Percentiles rank a stretch among this genome's conserved stretches.
These are phyloP conservation scores for Dimorphilus gyrociliatus DNA, from an alignment of 2,888 invertebrate species.

Conservation along the genomic window DNA sequence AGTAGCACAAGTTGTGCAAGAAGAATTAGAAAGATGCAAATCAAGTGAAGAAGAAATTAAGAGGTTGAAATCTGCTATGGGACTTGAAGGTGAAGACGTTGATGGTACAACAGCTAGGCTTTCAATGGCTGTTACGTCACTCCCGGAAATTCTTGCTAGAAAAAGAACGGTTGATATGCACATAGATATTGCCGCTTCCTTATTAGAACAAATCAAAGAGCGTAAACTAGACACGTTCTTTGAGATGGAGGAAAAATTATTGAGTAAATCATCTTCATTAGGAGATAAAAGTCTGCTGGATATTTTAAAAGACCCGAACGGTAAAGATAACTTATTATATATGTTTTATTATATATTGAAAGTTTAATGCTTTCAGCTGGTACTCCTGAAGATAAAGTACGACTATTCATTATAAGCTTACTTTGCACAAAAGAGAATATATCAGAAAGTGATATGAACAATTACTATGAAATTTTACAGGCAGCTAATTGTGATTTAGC, in stretches of 20 bases:
- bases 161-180: slow-evolving; percentile 96
- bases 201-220: slow-evolving; percentile 46
- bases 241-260: slow-evolving; percentile 92
- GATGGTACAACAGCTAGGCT: neutral
- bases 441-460: slow-evolving; percentile 55
- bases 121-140: slow-evolving; percentile 48
- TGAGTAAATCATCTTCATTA: slow-evolving; percentile 46
- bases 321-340: too few species aligned
- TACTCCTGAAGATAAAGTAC: slow-evolving; percentile 72
- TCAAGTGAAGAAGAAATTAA: slow-evolving; percentile 91
- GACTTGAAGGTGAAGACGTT: neutral
- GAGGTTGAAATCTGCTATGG: slow-evolving; percentile 77
- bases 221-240: slow-evolving; percentile 86
- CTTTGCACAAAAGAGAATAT: slow-evolving; percentile 44
- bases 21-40: slow-evolving; percentile 84
- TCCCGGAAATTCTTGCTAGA: slow-evolving; percentile 90
- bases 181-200: slow-evolving; percentile 78
- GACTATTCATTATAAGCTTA: slow-evolving; percentile 71
- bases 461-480: slow-evolving; percentile 58
- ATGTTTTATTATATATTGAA: too few species aligned
- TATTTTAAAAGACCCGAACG: too few species aligned
- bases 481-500: slow-evolving; percentile 69
- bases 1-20: slow-evolving; percentile 96
- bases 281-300: too few species aligned
- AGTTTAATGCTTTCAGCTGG: too few species aligned